Base-by-base conservation (phyloP, 2,797 vertebrate genomes). In the Lagodon rhomboides region DNA sequence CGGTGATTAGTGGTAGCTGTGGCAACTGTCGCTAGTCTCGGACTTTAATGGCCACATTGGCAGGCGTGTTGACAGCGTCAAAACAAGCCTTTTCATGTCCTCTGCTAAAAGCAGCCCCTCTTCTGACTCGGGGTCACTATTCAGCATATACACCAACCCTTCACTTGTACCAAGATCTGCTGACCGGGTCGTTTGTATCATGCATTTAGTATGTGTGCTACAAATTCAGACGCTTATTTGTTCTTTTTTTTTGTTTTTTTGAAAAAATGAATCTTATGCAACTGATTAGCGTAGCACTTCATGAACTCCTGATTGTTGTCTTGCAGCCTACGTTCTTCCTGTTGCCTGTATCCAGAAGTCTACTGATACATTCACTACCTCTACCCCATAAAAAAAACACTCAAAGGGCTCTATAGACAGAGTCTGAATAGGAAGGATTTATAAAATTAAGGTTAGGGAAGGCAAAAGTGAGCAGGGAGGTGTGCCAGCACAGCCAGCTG, bases 1-100 rank as follows among this genome's bases (percentile, higher is more conserved):
- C 50, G 59, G 75, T 41, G 43, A 83, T 84, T 65, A 84, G 73
- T 50, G 47, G 89, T 92, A 81, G 87, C 91, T 80, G 82, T 91
- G 89, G 85, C 83, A 90, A 91, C 88, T 23, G 5, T 76, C 22
- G 17, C 77, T 47, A 12, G 72, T 71, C 60, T 85, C 80, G 61
- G 66, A 85, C 73, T 65, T 62, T 83, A 78, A 87, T 87, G 77
- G 84, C 54, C 81, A 83, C 83, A 75, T 82, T 87, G 89, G 66
- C 71, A 68, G 85, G 75, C 79, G 61, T 61, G 77, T 85, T 84
- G 79, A 88, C 66, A 59, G 78, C 66, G 76, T 77, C 65, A 85
- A 65, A 83, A 85, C 80, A 84, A 89, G 78, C 73, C 59, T 73
- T 80, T 88, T 25, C 64, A 69, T 22, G 25, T 82, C 65, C 72